phyloP scores from a whole-genome alignment of 2,113 vertebrate species.

The Argyrosomus japonicus region DNA sequence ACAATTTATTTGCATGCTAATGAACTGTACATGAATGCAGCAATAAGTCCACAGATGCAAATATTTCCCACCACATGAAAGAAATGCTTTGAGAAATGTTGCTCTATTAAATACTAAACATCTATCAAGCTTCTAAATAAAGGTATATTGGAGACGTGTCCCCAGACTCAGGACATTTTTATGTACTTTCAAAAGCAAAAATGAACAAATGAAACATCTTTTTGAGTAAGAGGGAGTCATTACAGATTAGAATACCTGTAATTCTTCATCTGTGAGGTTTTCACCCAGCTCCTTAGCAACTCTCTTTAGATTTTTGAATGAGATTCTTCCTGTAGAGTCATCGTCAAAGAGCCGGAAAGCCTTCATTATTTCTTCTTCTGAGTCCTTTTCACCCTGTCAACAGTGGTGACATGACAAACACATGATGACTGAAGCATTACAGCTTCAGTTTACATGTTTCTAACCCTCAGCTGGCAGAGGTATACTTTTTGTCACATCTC shows the following conservation, averaged over 20 bases:
- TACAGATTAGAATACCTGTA: slow-evolving; percentile 85
- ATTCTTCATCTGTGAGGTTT: slow-evolving; percentile 92
- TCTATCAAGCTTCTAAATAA: neutral
- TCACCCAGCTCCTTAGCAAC: slow-evolving; percentile 95
- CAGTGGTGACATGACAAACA: slow-evolving; percentile 1
- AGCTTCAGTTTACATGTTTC: neutral
- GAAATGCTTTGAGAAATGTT: too few relatives aligned
- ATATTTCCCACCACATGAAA: neutral
- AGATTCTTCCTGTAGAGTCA: slow-evolving; percentile 93
- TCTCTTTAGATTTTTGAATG: slow-evolving; percentile 93
- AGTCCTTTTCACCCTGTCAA: slow-evolving; percentile 91
- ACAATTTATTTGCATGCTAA: neutral
- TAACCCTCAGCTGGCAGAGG: too few relatives aligned
- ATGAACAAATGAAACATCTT: neutral
- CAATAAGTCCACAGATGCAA: neutral
- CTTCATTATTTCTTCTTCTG: slow-evolving; percentile 95
- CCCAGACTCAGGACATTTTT: neutral
- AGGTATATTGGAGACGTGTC: neutral
- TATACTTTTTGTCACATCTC: too few relatives aligned
- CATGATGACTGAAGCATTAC: neutral
- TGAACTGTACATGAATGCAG: neutral
- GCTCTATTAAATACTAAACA: neutral
- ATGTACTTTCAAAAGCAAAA: neutral
- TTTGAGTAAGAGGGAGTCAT: neutral
- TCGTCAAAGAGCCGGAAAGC: slow-evolving; percentile 95